Conservation (phyloP, 2,888 invertebrate genomes). For the Stenodera caucasica region DNA sequence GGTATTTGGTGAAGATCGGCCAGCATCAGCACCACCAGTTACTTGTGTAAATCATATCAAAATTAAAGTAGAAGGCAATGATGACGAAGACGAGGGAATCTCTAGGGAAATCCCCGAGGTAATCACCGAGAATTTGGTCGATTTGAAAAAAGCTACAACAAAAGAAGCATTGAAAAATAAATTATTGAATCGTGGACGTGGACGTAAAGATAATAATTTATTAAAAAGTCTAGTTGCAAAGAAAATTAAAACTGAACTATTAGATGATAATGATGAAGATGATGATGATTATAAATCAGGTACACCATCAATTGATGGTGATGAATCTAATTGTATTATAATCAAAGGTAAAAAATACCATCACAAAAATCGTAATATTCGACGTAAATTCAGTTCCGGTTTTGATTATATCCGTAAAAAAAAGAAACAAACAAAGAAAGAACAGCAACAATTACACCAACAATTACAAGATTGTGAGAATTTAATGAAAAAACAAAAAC, state of each 20-base stretch:
- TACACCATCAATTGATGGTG: slow-evolving; percentile 50
- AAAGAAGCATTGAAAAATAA: slow-evolving; percentile 42
- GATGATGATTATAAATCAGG: slow-evolving; percentile 50
- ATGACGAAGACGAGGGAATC: too few species aligned
- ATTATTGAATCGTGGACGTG: slow-evolving; percentile 35
- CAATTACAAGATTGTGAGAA: slow-evolving; percentile 27
- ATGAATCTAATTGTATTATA: slow-evolving; percentile 42
- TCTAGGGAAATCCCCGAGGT: too few species aligned
- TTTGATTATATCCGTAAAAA: slow-evolving; percentile 90
- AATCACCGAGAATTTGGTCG: too few species aligned
- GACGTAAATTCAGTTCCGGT: slow-evolving; percentile 78
- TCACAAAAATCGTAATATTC: slow-evolving; percentile 66
- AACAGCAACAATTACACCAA: slow-evolving; percentile 49
- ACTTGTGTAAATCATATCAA: slow-evolving; percentile 59
- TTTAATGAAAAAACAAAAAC: slow-evolving; percentile 35
- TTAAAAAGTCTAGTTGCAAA: slow-evolving; percentile 43
- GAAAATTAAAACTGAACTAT: slow-evolving; percentile 42
- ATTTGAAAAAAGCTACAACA: too few species aligned
- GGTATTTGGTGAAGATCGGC: slow-evolving; percentile 79
- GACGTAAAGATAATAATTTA: slow-evolving; percentile 35
- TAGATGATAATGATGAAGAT: slow-evolving; percentile 33
- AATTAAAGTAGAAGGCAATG: slow-evolving; percentile 38
- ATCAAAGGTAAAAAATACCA: slow-evolving; percentile 59
- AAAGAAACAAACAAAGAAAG: slow-evolving; percentile 71
- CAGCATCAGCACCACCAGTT: slow-evolving; percentile 79